phyloP scores from a whole-genome alignment of 2,797 vertebrate species.

The Steatocranus sp. region DNA sequence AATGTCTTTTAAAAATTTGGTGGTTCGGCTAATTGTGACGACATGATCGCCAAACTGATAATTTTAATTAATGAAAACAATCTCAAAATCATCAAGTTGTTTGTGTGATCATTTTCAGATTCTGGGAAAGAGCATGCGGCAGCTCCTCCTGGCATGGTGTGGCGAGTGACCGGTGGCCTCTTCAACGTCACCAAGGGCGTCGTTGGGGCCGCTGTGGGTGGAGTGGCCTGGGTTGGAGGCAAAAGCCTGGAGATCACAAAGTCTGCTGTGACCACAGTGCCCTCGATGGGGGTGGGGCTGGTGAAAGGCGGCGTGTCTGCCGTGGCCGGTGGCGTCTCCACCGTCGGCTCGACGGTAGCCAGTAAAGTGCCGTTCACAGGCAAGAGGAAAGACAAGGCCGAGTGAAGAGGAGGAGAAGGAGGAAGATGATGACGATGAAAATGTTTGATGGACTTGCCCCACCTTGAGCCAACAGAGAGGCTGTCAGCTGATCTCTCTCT shows the following conservation, averaged over 20 bases:
- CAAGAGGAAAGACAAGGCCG: conserved; percentile 80
- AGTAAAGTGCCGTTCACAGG: conserved; percentile 74
- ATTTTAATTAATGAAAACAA: not conserved
- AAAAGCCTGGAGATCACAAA: conserved; percentile 79
- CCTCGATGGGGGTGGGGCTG: conserved; percentile 70
- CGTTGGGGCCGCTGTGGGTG: conserved; percentile 75
- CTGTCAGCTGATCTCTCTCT: conserved; percentile 22
- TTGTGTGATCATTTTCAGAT: conserved; percentile 36
- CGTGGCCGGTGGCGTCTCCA: conserved; percentile 74
- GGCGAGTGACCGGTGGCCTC: conserved; percentile 75
- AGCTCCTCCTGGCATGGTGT: conserved; percentile 65
- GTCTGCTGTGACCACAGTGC: conserved; percentile 71
- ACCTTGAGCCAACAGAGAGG: conserved; percentile 52
- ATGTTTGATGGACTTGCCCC: conserved; percentile 36
- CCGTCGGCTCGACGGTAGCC: conserved; percentile 73
- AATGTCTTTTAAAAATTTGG: too few species aligned
- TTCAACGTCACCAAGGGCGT: conserved; percentile 77
- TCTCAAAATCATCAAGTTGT: not conserved
- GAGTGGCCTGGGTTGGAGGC: conserved; percentile 79
- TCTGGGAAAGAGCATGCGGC: conserved; percentile 64
- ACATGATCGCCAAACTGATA: not conserved
- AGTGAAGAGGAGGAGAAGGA: conserved; percentile 55
- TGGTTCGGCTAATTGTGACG: not conserved
- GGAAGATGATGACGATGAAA: not conserved
- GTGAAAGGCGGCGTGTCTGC: conserved; percentile 77